Base-by-base conservation (phyloP, 2,888 invertebrate species). In the Andrena bicolor region DNA sequence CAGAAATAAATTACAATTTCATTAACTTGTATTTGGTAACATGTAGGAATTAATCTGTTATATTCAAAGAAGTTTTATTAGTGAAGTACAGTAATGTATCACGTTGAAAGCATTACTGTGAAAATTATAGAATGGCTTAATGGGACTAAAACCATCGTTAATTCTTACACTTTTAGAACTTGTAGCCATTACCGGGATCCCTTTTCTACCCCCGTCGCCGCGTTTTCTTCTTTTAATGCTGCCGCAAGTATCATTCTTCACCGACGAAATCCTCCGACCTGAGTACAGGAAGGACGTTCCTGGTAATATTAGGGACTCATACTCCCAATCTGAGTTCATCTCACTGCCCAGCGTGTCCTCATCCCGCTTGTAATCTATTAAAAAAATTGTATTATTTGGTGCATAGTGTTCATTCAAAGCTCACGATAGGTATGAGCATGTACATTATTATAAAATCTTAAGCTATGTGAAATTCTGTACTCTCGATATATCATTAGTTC, bases 281-380 rank as follows among this genome's bases (percentile, higher is more conserved):
- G 69, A 71, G 82, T 76, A 71, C 41, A 82, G 70, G 65, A 78
- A 75, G 75, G 72, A 41, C 74, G 41, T 80, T 66, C 71, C 75
- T 66, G 56, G 65, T 69, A 69, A 78, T 72, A 78, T 82, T 83
- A 76, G 84, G 84, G 63, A 76, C 51, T 66, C 70, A 73, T n/a
- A 74, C 51, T 68, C 77, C 83, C 87, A 69, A 72, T 84, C 75
- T 88, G 92, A 92, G 90, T 90, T 92, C 92, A 91, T 91, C 91
- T 90, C 90, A 90, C 88, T 77, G 23, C 23, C 89, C 88, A 79
- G 72, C 73, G 84, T 84, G 82, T 87, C 86, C 85, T 92, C 90
- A 92, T 89, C 92, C 91, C 68, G 89, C 82, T 86, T 89, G 90
- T 84, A 87, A 92, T 92, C 92, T 92, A 90, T 87, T 80, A 91